phyloP scores from a whole-genome alignment of 2,888 invertebrate genomes.

The Oligia strigilis region DNA sequence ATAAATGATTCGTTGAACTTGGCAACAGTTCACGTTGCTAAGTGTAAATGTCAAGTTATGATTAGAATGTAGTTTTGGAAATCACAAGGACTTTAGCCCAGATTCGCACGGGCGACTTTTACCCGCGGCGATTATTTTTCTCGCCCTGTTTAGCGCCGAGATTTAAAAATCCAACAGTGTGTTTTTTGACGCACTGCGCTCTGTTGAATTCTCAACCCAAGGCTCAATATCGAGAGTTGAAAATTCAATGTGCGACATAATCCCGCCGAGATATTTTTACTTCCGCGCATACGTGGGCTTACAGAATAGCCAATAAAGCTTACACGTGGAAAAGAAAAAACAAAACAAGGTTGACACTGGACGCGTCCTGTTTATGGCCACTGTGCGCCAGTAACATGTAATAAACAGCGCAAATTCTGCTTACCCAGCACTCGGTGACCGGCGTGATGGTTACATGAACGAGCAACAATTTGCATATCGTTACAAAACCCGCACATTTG shows the following conservation, averaged over 20 bases:
- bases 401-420: neutral
- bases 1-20: conserved; percentile 1
- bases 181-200: too few relatives aligned
- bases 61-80: neutral
- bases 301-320: neutral
- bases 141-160: too few relatives aligned
- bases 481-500: conserved; percentile 34
- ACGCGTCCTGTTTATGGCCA: neutral
- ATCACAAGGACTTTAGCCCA: neutral
- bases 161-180: too few relatives aligned
- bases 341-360: neutral
- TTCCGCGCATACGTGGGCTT: too few relatives aligned
- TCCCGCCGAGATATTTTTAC: too few relatives aligned
- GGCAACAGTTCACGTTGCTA: conserved; percentile 9
- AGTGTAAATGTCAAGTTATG: neutral
- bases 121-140: too few relatives aligned
- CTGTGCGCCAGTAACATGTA: neutral
- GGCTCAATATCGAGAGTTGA: too few relatives aligned
- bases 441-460: neutral
- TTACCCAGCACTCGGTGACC: neutral
- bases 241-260: too few relatives aligned
- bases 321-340: conserved; percentile 18
- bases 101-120: too few relatives aligned
- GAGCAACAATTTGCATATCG: conserved; percentile 39
- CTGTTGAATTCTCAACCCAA: too few relatives aligned